Percentiles rank a stretch among this genome's conserved stretches.
These are phyloP conservation scores for Ceratosolen solmsi DNA, from an alignment of 1,140 invertebrate species.

Conservation along the genomic window DNA sequence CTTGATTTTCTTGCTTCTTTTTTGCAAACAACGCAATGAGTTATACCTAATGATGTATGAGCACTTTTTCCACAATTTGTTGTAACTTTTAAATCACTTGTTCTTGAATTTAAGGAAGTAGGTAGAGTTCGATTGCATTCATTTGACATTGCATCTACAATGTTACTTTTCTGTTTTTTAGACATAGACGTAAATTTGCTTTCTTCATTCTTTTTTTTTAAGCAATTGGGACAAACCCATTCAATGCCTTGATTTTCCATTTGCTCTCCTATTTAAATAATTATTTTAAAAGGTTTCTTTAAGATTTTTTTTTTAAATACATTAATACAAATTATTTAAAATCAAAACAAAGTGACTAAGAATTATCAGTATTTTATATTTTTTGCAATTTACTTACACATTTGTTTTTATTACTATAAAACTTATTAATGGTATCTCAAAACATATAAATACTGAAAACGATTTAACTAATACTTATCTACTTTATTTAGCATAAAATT, in stretches of 20 bases:
- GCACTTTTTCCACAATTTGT: constrained; percentile 16
- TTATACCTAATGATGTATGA: constrained; percentile 53
- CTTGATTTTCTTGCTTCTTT: constrained; percentile 80
- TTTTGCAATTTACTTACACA: background rate
- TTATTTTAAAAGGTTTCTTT: constrained; percentile 42
- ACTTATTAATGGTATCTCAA: background rate
- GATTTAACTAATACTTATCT: no score
- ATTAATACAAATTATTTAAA: constrained; percentile 32
- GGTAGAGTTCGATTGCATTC: constrained; percentile 44
- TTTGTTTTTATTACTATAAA: background rate
- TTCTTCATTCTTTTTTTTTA: constrained; percentile 76
- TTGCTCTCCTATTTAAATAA: constrained; percentile 76
- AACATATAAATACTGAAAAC: background rate
- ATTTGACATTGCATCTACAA: constrained; percentile 43
- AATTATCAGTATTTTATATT: background rate
- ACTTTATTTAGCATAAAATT: background rate
- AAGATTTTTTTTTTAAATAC: background rate
- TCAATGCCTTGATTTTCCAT: constrained; percentile 92
- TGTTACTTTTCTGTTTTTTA: constrained; percentile 44
- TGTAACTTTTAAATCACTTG: constrained; percentile 10
- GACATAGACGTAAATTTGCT: constrained; percentile 53
- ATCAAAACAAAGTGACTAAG: background rate
- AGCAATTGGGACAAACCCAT: constrained; percentile 92
- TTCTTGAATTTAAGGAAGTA: background rate
- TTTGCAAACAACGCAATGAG: constrained; percentile 83